Evolutionary conservation across 1,140 invertebrate genomes (phyloP), one percentile per base, ranked within the genome.

Genomic region (Geopemphigus sp.): DNA sequence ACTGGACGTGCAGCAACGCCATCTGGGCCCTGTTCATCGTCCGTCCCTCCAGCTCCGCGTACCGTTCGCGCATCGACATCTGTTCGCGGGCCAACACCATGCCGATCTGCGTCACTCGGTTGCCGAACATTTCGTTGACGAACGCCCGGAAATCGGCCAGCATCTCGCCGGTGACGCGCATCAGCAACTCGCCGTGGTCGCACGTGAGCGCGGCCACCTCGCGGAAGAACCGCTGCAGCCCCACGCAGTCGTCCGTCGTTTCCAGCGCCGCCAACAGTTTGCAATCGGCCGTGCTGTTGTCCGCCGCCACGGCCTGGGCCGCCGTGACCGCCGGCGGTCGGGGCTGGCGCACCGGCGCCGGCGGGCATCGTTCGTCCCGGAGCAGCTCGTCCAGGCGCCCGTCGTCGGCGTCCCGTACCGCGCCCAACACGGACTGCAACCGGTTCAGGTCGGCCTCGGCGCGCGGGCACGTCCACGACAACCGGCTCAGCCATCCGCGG

Each of bases 91-190:
- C 74, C 15, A 78, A 17, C 22, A 78, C 74, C 57, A 63, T 19
- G 0, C 74, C 57, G 45, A 78, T 78, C 39, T 78, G 74, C 3
- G 57, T 50, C 24, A 63, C 74, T 0, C 74, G 57, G 22, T 78
- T 78, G 22, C 39, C 50, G 5, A 78, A 78, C 6, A 78, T 39
- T 0, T 11, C 45, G 57, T 61, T 39, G 8, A 78, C 57, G 45
- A 78, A 78, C 24, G 19, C 17, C 22, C 74, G 74, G 45, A 78
- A 78, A 1, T 78, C 74, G 17, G 74, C 47, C 17, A 78, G 45
- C 17, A 78, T 39, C 22, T 63, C 57, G 8, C 2, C 17, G 3
- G 57, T 78, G 22, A 78, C n/a, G 10, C 74, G 74, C 57, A 63
- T 63, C 0, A 78, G 24, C n/a, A 78, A 15, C 22, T 45, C 39